These are phyloP conservation scores for Amphiura filiformis DNA, from an alignment of 35 echinoderm and acorn worm genomes.

Conservation along the genomic window DNA sequence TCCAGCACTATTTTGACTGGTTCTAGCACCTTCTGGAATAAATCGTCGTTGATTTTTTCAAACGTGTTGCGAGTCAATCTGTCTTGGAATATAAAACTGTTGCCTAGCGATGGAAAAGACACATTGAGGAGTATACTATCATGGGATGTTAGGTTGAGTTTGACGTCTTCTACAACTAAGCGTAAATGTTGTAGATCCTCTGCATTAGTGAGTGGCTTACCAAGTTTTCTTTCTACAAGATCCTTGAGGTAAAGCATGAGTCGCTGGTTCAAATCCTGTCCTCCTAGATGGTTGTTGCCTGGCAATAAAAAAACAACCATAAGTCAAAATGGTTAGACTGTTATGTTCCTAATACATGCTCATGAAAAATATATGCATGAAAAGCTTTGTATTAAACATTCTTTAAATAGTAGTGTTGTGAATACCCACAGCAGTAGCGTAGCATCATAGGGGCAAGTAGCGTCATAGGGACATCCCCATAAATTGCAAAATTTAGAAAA, in stretches of 20 bases:
- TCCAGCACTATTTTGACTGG: slow-evolving; percentile 70
- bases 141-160: slow-evolving; percentile 62
- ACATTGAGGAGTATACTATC: slow-evolving; percentile 7
- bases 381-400: no score
- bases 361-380: no score
- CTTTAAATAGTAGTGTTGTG: no score
- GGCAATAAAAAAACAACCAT: not conserved
- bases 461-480: no score
- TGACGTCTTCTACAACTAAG: slow-evolving; percentile 62
- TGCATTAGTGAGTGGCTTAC: slow-evolving; percentile 31
- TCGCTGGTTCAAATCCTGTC: slow-evolving; percentile 78
- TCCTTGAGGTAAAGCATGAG: slow-evolving; percentile 46
- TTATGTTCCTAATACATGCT: no score
- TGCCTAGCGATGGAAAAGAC: slow-evolving; percentile 37
- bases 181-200: slow-evolving; percentile 73
- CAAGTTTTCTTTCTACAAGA: slow-evolving; percentile 36
- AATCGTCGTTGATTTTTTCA: slow-evolving; percentile 65
- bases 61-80: slow-evolving; percentile 61
- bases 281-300: slow-evolving; percentile 89
- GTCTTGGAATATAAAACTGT: slow-evolving; percentile 18
- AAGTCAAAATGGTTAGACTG: no score
- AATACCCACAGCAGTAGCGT: no score
- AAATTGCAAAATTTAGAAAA: no score
- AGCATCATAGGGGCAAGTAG: no score
- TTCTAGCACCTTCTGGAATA: slow-evolving; percentile 73